Evolutionary conservation across 2,797 vertebrate species (phyloP).

Genomic region (Pangasius larnaudii): DNA sequence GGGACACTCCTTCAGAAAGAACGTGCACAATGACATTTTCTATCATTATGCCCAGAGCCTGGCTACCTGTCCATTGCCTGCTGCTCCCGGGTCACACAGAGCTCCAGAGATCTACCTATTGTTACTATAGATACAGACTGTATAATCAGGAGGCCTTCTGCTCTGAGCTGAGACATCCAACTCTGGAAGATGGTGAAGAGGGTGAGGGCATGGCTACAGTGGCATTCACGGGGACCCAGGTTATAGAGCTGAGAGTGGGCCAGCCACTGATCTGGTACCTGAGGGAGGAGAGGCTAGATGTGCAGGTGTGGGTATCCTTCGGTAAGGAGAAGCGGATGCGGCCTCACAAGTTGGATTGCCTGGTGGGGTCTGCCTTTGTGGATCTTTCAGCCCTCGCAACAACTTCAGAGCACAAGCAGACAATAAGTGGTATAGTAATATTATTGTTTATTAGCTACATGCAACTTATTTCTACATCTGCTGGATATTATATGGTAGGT

Average conservation of each 20-base stretch:
- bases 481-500: not conserved
- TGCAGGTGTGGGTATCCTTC: slow-evolving; percentile 91
- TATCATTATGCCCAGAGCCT: slow-evolving; percentile 81
- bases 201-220: slow-evolving; percentile 68
- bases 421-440: slow-evolving; percentile 76
- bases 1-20: slow-evolving; percentile 48
- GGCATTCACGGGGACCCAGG: slow-evolving; percentile 78
- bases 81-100: slow-evolving; percentile 78
- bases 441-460: not conserved
- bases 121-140: slow-evolving; percentile 91
- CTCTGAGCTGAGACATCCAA: slow-evolving; percentile 83
- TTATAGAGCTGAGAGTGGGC: slow-evolving; percentile 74
- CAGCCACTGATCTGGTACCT: slow-evolving; percentile 90
- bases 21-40: slow-evolving; percentile 67
- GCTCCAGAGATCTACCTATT: slow-evolving; percentile 80
- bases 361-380: slow-evolving; percentile 90
- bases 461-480: not conserved
- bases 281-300: slow-evolving; percentile 87
- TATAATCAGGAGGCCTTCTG: slow-evolving; percentile 83
- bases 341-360: slow-evolving; percentile 85
- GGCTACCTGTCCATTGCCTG: slow-evolving; percentile 86
- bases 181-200: slow-evolving; percentile 58
- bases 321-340: slow-evolving; percentile 79
- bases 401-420: slow-evolving; percentile 68
- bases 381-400: slow-evolving; percentile 80